A percentile compares a stretch with the other conserved stretches of the same genome.
Conservation (phyloP, 2,113 vertebrate genomes). For the Elaphurus davidianus region DNA sequence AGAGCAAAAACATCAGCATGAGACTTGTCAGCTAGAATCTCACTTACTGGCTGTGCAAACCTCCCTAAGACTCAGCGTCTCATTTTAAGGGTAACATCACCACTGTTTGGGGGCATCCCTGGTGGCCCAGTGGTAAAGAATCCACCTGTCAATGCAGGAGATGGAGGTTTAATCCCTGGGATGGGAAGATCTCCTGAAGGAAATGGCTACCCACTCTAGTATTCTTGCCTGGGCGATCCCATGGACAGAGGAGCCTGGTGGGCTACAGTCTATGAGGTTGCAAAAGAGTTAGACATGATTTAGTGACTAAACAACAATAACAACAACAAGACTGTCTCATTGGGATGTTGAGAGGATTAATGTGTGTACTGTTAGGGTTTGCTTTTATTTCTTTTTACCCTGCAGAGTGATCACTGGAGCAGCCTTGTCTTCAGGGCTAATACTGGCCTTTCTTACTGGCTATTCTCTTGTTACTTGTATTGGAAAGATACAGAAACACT, state of each 20-base stretch:
- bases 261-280: background rate
- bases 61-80: background rate
- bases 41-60: rapidly evolving
- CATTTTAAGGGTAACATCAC: background rate
- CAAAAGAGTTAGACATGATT: background rate
- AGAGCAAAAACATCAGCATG: background rate
- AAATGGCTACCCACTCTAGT: background rate
- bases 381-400: background rate
- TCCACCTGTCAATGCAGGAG: background rate
- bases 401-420: background rate
- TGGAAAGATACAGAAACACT: background rate
- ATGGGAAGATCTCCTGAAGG: background rate
- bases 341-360: background rate
- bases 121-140: background rate
- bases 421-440: background rate
- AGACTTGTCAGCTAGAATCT: rapidly evolving
- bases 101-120: background rate
- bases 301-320: background rate
- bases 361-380: background rate
- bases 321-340: background rate
- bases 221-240: background rate
- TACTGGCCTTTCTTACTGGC: background rate
- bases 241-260: background rate
- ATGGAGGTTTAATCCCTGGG: background rate
- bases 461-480: background rate